These are phyloP conservation scores for Drosophila siamana DNA, from an alignment of 2,888 invertebrate genomes.

Conservation along the genomic window DNA sequence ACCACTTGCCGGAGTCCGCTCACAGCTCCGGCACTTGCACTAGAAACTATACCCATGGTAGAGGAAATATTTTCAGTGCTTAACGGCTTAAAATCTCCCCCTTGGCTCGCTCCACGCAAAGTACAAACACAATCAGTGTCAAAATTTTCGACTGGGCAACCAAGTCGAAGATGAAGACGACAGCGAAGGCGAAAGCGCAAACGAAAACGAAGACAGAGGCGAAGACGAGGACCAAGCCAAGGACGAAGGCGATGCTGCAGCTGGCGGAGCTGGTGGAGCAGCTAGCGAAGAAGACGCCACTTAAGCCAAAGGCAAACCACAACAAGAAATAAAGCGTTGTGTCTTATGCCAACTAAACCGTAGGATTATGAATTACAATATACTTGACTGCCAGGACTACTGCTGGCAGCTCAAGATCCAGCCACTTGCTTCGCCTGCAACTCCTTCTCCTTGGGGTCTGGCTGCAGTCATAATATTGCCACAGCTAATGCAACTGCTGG, in stretches of 20 bases:
- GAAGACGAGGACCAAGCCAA: slow-evolving; percentile 4
- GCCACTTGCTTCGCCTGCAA: background rate
- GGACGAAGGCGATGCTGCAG: slow-evolving; percentile 16
- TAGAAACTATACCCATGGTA: slow-evolving; percentile 35
- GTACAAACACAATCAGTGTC: slow-evolving; percentile 78
- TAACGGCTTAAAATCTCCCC: slow-evolving; percentile 65
- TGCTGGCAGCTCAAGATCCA: slow-evolving; percentile 21
- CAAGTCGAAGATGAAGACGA: slow-evolving; percentile 36
- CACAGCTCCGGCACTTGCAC: slow-evolving; percentile 47
- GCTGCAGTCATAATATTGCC: slow-evolving; percentile 76
- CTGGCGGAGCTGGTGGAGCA: slow-evolving; percentile 16
- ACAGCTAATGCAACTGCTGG: slow-evolving; percentile 65
- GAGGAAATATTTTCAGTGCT: slow-evolving; percentile 68
- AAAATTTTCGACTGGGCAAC: slow-evolving; percentile 65
- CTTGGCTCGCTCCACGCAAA: background rate
- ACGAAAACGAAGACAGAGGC: background rate
- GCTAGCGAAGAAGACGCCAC: slow-evolving; percentile 43
- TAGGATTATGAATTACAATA: slow-evolving; percentile 82
- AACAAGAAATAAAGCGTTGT: slow-evolving; percentile 76
- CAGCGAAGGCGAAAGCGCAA: slow-evolving; percentile 17
- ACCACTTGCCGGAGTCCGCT: slow-evolving; percentile 42
- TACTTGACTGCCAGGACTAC: slow-evolving; percentile 63
- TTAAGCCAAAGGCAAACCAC: slow-evolving; percentile 74
- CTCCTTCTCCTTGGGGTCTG: slow-evolving; percentile 9
- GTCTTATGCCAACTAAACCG: slow-evolving; percentile 78